Base-by-base conservation (phyloP, 1,140 invertebrate species). In the Conus ventricosus region DNA sequence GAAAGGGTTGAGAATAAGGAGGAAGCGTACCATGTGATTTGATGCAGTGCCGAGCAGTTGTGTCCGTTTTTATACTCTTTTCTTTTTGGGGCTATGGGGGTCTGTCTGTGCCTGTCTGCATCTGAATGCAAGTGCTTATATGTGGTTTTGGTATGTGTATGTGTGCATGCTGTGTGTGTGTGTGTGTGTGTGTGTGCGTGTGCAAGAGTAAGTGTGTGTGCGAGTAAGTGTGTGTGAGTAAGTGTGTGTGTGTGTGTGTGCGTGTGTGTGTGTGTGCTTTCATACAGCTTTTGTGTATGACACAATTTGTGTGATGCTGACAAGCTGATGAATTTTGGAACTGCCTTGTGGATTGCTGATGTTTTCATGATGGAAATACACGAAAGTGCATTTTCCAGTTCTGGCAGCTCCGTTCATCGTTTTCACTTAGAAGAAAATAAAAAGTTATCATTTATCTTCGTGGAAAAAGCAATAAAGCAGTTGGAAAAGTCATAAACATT, bases 1-100 rank as follows among this genome's bases (percentile, higher is more conserved):
- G 2, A 96, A 96, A 94, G 96, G 96, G 6, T 96, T 91, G 57
- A 89, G 55, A 17, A 55, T 91, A 4, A 91, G 87, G 55, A 89
- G 89, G 55, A 91, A 88, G 87, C 90, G 81, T 76, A 90, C 81
- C 55, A 84, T 82, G 39, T 90, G 57, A 84, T 54, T 80, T 60
- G 53, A 71, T 84, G 25, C 6, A 15, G 27, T 63, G 23, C 23
- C 63, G 25, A 63, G 53, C 17, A 13, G 11, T 80, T 5, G 17
- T 87, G 51, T 82, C 17, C 15, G 11, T 20, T 85, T 39, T 11
- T 51, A 13, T 67, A 1, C 11, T n/a, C 25, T 84, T 63, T 7
- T 25, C 10, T 67, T n/a, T 3, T 54, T 25, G 13, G 11, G 60
- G 5, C 4, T 4, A 39, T 10, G 54, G n/a, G 53, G 20, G 17